Evolutionary conservation across 1,140 invertebrate species (phyloP).

Genomic region (Drosophila repletoides): DNA sequence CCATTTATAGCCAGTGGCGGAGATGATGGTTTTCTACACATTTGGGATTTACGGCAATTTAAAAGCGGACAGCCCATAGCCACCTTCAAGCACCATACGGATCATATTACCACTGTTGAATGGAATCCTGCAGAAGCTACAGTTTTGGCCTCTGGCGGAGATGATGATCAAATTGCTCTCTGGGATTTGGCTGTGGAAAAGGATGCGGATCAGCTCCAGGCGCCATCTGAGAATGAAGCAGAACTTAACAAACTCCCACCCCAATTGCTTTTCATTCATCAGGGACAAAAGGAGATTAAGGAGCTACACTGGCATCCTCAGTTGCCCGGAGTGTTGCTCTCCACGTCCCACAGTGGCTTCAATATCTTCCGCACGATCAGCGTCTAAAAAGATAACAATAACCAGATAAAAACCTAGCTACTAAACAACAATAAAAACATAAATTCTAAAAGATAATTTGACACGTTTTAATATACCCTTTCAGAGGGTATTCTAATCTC

Average conservation of each 20-base stretch:
- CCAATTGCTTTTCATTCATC: constrained; percentile 98
- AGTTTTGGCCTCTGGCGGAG: constrained; percentile 95
- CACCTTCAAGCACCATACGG: constrained; percentile 96
- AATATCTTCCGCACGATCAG: constrained; percentile 99
- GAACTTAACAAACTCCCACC: constrained; percentile 91
- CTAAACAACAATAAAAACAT: constrained; percentile 19
- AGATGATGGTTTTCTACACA: constrained; percentile 96
- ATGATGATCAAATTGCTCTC: constrained; percentile 97
- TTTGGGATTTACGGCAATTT: constrained; percentile 98
- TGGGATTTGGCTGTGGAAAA: constrained; percentile 98
- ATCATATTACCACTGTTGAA: constrained; percentile 96
- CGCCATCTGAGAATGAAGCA: constrained; percentile 54
- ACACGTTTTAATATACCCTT: constrained; percentile 21
- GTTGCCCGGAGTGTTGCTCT: constrained; percentile 95
- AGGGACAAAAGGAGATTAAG: constrained; percentile 98
- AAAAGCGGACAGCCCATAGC: constrained; percentile 92
- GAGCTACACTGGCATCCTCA: constrained; percentile 99
- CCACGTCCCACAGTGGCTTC: constrained; percentile 96
- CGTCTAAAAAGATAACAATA: too few species aligned
- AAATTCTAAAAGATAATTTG: constrained; percentile 12
- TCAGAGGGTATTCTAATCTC: too few species aligned
- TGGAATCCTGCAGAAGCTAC: constrained; percentile 97
- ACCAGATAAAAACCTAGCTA: background rate
- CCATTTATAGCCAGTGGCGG: constrained; percentile 96
- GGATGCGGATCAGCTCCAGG: constrained; percentile 86